Base-by-base conservation (phyloP, 2,113 vertebrate species). In the Ramphastos sulfuratus region DNA sequence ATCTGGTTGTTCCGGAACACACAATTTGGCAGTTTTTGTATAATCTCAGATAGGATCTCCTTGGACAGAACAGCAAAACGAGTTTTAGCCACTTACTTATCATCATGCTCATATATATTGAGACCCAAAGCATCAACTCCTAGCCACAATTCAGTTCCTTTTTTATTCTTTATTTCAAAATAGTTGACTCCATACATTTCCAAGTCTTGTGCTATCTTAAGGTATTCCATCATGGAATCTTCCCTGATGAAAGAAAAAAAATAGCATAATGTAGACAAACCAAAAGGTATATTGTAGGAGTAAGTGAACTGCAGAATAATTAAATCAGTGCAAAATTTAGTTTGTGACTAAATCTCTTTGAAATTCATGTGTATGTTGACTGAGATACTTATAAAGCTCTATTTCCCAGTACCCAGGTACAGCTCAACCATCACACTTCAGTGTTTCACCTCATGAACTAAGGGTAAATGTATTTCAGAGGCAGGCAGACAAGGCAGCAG, bases 111-210 rank as follows among this genome's bases (percentile, higher is more conserved):
- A 85, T 99, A 99, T 97, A 99, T 99, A 98, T 99, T 99, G 91
- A 99, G 98, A 64, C 99, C 99, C 79, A 99, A 98, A 63, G 99
- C 99, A 80, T 99, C 99, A 77, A 99, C 99, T 13, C 99, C 99
- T 83, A 99, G 97, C 99, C 99, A 99, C 69, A 99, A 97, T 94
- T 99, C 99, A 35, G 99, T 99, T 93, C 99, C 99, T 95, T 99
- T 99, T 97, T 99, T 99, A 97, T 99, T 99, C 96, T 99, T 99
- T 96, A 99, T 99, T 97, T 99, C 99, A 97, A 99, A 99, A 97
- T 99, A 99, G 97, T 99, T 99, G 90, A 99, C 99, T 17, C 99
- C 99, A 66, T 99, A 99, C 99, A 99, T 99, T 98, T 99, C 99
- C 96, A 99, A 96, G 96, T 99, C 99, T 96, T 99, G 99, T 44